Conservation (phyloP, 2,888 invertebrate genomes). For the Empis stercorea region DNA sequence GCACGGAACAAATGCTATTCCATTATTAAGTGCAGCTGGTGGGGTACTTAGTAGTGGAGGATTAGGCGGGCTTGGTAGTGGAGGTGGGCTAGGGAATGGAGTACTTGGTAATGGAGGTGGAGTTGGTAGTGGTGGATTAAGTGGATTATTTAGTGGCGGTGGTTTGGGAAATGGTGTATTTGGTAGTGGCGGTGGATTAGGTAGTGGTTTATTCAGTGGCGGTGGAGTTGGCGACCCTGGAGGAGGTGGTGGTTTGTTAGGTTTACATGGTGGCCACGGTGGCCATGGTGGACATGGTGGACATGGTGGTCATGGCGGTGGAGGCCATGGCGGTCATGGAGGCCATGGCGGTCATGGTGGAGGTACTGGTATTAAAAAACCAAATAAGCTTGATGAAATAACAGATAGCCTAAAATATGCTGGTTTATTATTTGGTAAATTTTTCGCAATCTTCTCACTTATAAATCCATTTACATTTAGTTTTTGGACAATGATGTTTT, state of each 20-base stretch:
- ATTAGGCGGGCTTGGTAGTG: conserved; percentile 2
- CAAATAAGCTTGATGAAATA: too few species aligned
- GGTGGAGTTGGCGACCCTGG: neutral
- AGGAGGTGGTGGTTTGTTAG: neutral
- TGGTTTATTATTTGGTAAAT: conserved; percentile 6
- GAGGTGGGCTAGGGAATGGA: neutral
- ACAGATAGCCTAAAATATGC: conserved; percentile 1
- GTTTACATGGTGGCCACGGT: neutral
- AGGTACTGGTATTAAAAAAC: neutral
- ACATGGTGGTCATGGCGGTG: neutral
- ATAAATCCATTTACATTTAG: conserved; percentile 47
- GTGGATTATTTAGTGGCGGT: too few species aligned
- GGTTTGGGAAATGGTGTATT: neutral
- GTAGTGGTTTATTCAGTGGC: too few species aligned
- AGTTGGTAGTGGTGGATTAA: neutral
- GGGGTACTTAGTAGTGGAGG: neutral
- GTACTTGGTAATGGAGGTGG: neutral
- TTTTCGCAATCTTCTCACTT: conserved; percentile 37
- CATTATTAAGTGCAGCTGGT: neutral
- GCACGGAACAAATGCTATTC: neutral
- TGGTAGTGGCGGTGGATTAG: neutral
- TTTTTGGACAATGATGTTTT: conserved; percentile 45
- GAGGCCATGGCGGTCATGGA: neutral
- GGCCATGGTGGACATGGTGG: neutral
- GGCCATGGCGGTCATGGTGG: neutral